Conservation (phyloP, 2,888 invertebrate genomes). For the Ommatoiulus sabulosus region DNA sequence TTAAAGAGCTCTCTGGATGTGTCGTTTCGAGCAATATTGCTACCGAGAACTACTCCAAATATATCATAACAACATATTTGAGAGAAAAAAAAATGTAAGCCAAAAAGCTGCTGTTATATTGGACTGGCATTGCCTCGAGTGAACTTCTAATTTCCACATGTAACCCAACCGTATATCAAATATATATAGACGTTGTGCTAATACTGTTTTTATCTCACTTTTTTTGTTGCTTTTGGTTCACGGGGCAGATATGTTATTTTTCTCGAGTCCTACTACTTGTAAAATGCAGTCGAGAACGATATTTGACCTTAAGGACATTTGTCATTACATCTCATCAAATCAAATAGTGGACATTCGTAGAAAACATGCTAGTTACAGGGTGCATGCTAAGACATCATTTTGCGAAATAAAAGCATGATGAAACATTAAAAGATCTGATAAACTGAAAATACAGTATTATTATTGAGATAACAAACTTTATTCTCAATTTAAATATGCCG, state of each 20-base stretch:
- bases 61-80: constrained; percentile 41
- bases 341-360: neutral
- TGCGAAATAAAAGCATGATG: too few relatives aligned
- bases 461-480: too few relatives aligned
- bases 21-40: constrained; percentile 37
- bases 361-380: neutral
- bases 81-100: constrained; percentile 14
- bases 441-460: too few relatives aligned
- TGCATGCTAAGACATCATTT: neutral
- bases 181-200: neutral
- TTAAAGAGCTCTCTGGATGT: constrained; percentile 44
- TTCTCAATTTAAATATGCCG: too few relatives aligned
- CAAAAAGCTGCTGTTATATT: constrained; percentile 41
- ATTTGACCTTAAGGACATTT: constrained; percentile 43
- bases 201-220: constrained; percentile 39
- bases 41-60: constrained; percentile 38
- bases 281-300: constrained; percentile 11
- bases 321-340: constrained; percentile 41
- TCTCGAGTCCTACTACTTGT: constrained; percentile 28
- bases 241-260: constrained; percentile 46
- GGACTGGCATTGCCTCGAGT: constrained; percentile 44
- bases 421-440: too few relatives aligned
- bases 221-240: constrained; percentile 10
- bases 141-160: constrained; percentile 38
- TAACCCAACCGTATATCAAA: neutral